Base-by-base conservation (phyloP, 2,113 vertebrate genomes). In the Pampusana beccarii region DNA sequence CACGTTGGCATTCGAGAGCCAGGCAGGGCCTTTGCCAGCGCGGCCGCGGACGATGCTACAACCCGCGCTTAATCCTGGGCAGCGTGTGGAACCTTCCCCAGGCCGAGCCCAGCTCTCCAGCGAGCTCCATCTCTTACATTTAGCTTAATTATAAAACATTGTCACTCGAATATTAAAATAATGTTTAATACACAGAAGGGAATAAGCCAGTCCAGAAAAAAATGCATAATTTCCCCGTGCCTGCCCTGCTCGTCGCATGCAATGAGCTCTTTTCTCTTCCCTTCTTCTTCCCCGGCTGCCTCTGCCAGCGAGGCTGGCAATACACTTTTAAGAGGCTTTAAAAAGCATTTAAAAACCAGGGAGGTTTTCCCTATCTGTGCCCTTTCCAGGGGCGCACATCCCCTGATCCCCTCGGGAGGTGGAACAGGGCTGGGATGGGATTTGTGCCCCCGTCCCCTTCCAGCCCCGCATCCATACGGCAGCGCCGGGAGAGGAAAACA, bases 91-190 rank as follows among this genome's bases (percentile, higher is more conserved):
- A 96, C 62, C 96, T 97, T 98, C 88, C 91, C 74, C 88, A 91
- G 61, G n/a, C 89, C 31, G 8, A 96, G 80, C 94, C 36, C 10
- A 86, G 96, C 97, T 98, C 98, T 98, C 98, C 95, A 69, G 96
- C n/a, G 86, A 90, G 42, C 92, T 97, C 94, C 33, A 28, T 74
- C 96, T 95, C 95, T 97, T 98, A 98, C 98, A 97, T 94, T 98
- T 88, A 94, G 97, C 97, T 98, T 98, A 98, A 98, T 98, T 98
- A 98, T 98, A 96, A 98, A 98, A 98, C 97, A 98, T 97, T 98
- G 98, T 98, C 97, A 96, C 96, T 97, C 40, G 93, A 98, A 98
- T 98, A 98, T 98, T 98, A 98, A 98, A 98, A 97, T 98, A 98
- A 97, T 98, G 98, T 98, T 98, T 98, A 98, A 98, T 97, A 98